Conservation (phyloP, 1,140 invertebrate genomes). For the Drosophila chauvacae region DNA sequence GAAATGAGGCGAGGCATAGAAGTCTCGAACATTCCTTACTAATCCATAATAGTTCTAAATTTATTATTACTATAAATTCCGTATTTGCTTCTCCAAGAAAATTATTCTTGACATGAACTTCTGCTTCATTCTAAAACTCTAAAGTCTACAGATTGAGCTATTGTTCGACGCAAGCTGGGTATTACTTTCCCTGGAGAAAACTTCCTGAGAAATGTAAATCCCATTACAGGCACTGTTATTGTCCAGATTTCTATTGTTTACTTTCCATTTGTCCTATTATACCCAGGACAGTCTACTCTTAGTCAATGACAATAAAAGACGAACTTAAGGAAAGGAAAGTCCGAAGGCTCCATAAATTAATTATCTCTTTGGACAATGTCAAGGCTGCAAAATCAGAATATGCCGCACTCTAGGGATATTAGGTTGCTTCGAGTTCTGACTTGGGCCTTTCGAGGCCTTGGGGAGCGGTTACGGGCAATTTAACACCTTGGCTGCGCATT, state of each 20-base stretch:
- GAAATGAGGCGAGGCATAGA: neutral
- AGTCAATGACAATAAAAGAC: neutral
- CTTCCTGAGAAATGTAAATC: neutral
- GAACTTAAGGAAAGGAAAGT: neutral
- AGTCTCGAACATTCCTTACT: too few species aligned
- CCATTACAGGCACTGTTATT: neutral
- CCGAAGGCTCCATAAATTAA: constrained; percentile 28
- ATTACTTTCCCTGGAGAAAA: neutral
- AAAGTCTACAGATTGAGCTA: neutral
- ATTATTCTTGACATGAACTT: neutral
- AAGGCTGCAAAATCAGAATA: neutral
- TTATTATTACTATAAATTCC: neutral
- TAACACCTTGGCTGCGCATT: constrained; percentile 44
- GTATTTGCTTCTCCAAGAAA: too few species aligned
- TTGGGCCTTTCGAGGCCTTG: neutral
- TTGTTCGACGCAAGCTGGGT: neutral
- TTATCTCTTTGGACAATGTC: constrained; percentile 34
- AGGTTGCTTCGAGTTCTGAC: neutral
- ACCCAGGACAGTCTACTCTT: neutral
- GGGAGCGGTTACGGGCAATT: constrained; percentile 50
- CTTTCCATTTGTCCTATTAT: constrained; percentile 12
- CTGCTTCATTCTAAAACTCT: neutral
- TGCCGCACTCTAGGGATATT: constrained; percentile 11
- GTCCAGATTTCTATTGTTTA: neutral
- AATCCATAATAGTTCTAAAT: too few species aligned